phyloP scores from a whole-genome alignment of 2,888 invertebrate genomes.

The Eumerus sabulonum region DNA sequence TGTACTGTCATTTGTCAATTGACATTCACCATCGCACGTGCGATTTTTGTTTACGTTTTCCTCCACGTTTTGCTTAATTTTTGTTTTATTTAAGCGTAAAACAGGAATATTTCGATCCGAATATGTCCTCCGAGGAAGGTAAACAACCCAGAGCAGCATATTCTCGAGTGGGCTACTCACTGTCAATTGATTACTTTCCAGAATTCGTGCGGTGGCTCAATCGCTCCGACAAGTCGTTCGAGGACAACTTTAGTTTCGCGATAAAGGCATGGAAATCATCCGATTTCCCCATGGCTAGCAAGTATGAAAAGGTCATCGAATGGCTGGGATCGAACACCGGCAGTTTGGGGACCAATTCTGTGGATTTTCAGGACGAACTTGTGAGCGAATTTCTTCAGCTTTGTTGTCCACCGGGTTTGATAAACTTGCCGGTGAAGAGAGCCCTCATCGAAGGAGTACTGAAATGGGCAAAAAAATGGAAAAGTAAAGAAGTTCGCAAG shows the following conservation, averaged over 20 bases:
- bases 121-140: slow-evolving; percentile 60
- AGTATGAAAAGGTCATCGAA: slow-evolving; percentile 75
- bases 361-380: slow-evolving; percentile 68
- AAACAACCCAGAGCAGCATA: background rate
- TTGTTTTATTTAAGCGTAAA: slow-evolving; percentile 1
- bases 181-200: slow-evolving; percentile 45
- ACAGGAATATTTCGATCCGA: background rate
- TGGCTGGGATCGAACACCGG: slow-evolving; percentile 72
- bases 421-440: slow-evolving; percentile 70
- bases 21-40: slow-evolving; percentile 53
- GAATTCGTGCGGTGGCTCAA: slow-evolving; percentile 76
- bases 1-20: slow-evolving; percentile 1
- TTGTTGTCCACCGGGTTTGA: slow-evolving; percentile 74
- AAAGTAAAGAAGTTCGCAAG: slow-evolving; percentile 2
- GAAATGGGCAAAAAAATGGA: slow-evolving; percentile 47
- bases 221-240: slow-evolving; percentile 72
- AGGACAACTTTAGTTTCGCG: slow-evolving; percentile 74
- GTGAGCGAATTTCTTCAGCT: slow-evolving; percentile 71
- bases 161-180: background rate
- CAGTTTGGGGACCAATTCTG: slow-evolving; percentile 23
- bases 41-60: slow-evolving; percentile 48
- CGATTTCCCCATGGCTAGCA: slow-evolving; percentile 74
- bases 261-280: slow-evolving; percentile 77
- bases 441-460: slow-evolving; percentile 70
- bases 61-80: background rate